Evolutionary conservation across 2,797 vertebrate genomes (phyloP).

Genomic region (Acestrorhynchus altus): DNA sequence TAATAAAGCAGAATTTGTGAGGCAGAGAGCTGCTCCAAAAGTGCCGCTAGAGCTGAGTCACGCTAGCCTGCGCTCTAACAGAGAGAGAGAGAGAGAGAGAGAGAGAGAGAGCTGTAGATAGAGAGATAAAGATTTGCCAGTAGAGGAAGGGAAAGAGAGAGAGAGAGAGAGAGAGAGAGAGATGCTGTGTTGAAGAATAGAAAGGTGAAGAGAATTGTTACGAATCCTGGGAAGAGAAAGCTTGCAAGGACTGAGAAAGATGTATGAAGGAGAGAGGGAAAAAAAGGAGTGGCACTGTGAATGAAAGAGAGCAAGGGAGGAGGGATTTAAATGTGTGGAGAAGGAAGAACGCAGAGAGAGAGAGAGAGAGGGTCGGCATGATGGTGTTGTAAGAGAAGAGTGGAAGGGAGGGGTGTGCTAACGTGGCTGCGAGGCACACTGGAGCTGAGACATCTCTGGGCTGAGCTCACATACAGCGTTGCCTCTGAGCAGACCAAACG

Average conservation of each 20-base stretch:
- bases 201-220: conserved; percentile 9
- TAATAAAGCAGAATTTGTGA: conserved; percentile 5
- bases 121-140: conserved; percentile 2
- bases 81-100: conserved; percentile 43
- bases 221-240: conserved; percentile 5
- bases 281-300: conserved; percentile 29
- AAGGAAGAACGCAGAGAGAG: conserved; percentile 42
- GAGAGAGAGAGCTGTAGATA: conserved; percentile 36
- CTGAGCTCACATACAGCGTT: conserved; percentile 48
- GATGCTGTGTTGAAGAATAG: conserved; percentile 13
- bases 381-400: conserved; percentile 41
- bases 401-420: conserved; percentile 57
- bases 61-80: conserved; percentile 51
- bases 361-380: conserved; percentile 45
- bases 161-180: conserved; percentile 42
- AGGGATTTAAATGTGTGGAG: conserved; percentile 47
- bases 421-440: conserved; percentile 47
- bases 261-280: conserved; percentile 22
- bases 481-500: conserved; percentile 47
- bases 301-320: conserved; percentile 46
- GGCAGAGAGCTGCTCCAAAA: conserved; percentile 60
- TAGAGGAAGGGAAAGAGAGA: conserved; percentile 46
- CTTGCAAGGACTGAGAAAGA: conserved; percentile 40
- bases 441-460: conserved; percentile 42
- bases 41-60: conserved; percentile 77